Conservation (phyloP, 2,888 invertebrate species). For the Philereme transversata region DNA sequence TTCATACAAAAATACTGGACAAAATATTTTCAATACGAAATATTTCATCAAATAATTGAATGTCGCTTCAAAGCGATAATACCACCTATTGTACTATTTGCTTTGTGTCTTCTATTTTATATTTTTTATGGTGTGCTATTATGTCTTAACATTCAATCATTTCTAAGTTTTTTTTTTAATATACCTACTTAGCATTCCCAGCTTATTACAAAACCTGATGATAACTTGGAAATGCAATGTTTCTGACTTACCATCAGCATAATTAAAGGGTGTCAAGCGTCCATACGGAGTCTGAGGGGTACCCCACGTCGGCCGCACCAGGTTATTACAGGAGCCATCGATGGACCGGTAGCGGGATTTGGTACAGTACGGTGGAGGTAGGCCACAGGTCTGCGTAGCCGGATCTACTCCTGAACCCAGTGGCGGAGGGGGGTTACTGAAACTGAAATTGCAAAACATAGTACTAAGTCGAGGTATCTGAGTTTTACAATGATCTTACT, state of each 20-base stretch:
- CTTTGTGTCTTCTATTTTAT: too few species aligned
- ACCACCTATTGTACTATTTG: too few species aligned
- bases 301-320: constrained; percentile 92
- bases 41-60: too few species aligned
- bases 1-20: too few species aligned
- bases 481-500: neutral
- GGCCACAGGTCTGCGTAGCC: constrained; percentile 75
- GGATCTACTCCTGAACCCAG: constrained; percentile 70
- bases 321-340: constrained; percentile 98
- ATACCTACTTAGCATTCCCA: too few species aligned
- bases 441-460: constrained; percentile 48
- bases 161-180: too few species aligned
- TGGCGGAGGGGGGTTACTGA: constrained; percentile 75
- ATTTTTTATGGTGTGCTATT: too few species aligned
- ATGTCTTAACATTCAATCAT: too few species aligned
- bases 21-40: too few species aligned
- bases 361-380: constrained; percentile 73
- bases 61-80: too few species aligned
- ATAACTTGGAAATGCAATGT: too few species aligned
- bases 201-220: too few species aligned
- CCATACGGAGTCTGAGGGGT: constrained; percentile 88
- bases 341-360: constrained; percentile 87
- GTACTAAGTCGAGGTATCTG: constrained; percentile 3
- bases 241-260: constrained; percentile 86
- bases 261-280: constrained; percentile 85